These are phyloP conservation scores for Drosophila borealis DNA, from an alignment of 2,888 invertebrate genomes.

Conservation along the genomic window DNA sequence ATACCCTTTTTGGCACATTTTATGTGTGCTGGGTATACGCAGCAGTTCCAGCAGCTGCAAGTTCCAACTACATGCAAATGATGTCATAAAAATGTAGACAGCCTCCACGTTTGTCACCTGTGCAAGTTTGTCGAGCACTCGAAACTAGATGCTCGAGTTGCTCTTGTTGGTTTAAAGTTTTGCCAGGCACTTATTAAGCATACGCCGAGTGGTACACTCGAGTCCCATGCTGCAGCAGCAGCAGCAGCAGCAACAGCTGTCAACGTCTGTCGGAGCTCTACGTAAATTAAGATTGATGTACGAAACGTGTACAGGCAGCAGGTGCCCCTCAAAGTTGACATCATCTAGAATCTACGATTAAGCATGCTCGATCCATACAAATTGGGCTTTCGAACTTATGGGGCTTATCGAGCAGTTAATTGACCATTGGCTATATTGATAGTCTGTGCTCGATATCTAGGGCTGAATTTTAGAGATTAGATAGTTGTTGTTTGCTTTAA, in stretches of 20 bases:
- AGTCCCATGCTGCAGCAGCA: slow-evolving; percentile 8
- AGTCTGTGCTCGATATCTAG: slow-evolving; percentile 15
- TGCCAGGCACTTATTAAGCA: slow-evolving; percentile 45
- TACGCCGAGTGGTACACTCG: slow-evolving; percentile 44
- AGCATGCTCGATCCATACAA: background rate
- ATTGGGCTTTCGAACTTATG: slow-evolving; percentile 15
- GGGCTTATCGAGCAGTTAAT: slow-evolving; percentile 39
- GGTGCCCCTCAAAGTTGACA: background rate
- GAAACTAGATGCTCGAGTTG: slow-evolving; percentile 35
- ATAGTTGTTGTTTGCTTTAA: slow-evolving; percentile 47
- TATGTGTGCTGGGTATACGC: background rate
- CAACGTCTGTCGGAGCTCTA: slow-evolving; percentile 14
- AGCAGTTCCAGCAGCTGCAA: slow-evolving; percentile 47
- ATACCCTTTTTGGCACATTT: background rate
- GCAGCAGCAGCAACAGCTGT: slow-evolving; percentile 12
- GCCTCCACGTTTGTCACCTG: slow-evolving; percentile 43
- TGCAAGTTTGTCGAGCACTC: slow-evolving; percentile 51
- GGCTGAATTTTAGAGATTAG: slow-evolving; percentile 34
- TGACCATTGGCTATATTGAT: slow-evolving; percentile 26
- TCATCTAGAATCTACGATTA: slow-evolving; percentile 7
- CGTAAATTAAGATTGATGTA: slow-evolving; percentile 42
- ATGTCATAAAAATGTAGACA: slow-evolving; percentile 52
- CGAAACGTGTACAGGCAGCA: background rate
- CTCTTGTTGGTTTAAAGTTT: slow-evolving; percentile 49
- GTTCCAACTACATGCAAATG: slow-evolving; percentile 69